Base-by-base conservation (phyloP, 2,888 invertebrate species). In the Pristionchus japonicus region DNA sequence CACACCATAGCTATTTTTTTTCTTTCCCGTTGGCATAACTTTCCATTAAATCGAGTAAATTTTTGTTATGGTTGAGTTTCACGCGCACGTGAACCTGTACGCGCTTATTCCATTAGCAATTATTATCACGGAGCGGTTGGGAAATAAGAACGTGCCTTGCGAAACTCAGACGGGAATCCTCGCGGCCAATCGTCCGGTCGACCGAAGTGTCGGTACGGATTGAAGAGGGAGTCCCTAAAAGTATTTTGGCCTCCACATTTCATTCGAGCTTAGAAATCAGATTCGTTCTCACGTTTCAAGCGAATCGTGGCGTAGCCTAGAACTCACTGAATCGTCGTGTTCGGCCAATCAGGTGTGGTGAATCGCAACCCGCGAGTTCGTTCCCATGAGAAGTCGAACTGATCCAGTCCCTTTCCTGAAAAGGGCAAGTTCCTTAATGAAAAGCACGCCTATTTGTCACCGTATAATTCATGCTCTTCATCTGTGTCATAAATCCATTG, bases 401-500 rank as follows among this genome's bases (percentile, higher is more conserved):
- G 91, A 0, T 89, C 47, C 67, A 91, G 57, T 13, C 91, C 91
- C n/a, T 88, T 74, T 23, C 90, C 88, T 91, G 43, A 11, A 43
- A 43, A 9, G 43, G 43, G 11, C 7, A 11, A 43, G 43, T 6
- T 43, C 7, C 43, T 43, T 6, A 43, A 43, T 43, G 43, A 27
- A 20, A 34, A 31, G 23, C 15, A 34, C 0, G 3, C n/a, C 7
- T 7, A n/a, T 80, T n/a, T 23, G 57, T 61, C 57, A 89, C 88
- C 90, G 70, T 85, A 89, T 15, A 89, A 89, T 70, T 89, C 89
- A 49, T 90, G 89, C 43, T 90, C 90, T 87, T 91, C 90, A 74
- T 91, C 90, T 13, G 90, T 91, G 64, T 91, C 90, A 34, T 90
- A 91, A 31, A 91, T 91, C 90, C 90, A 91, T 70, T 90, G 89